Conservation (phyloP, 2,888 invertebrate species). For the Aplocera efformata region DNA sequence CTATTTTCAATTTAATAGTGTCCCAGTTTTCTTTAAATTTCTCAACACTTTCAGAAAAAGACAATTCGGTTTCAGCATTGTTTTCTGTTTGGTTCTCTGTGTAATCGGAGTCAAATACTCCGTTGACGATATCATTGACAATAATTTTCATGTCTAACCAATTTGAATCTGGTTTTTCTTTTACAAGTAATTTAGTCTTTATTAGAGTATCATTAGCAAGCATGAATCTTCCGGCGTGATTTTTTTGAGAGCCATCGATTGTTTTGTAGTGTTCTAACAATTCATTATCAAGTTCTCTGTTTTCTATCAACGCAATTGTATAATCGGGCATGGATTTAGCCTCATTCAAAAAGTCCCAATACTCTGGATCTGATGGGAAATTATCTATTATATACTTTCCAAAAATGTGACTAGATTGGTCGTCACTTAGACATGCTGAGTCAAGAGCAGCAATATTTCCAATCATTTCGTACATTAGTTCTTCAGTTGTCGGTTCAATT, state of each 20-base stretch:
- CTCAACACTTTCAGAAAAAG: conserved; percentile 49
- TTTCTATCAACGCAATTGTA: conserved; percentile 76
- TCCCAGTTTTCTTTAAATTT: conserved; percentile 64
- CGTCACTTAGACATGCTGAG: conserved; percentile 39
- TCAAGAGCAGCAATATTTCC: conserved; percentile 58
- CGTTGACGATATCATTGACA: conserved; percentile 35
- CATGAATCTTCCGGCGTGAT: conserved; percentile 46
- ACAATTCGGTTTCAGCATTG: conserved; percentile 27
- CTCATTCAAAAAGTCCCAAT: conserved; percentile 66
- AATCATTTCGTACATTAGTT: conserved; percentile 61
- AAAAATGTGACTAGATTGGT: conserved; percentile 44
- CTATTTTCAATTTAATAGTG: conserved; percentile 60
- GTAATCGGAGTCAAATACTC: conserved; percentile 25
- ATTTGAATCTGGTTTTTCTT: conserved; percentile 23
- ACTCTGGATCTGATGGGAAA: conserved; percentile 70
- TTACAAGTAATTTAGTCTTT: conserved; percentile 42
- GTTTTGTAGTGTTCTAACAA: conserved; percentile 53
- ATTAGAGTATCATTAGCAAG: conserved; percentile 55
- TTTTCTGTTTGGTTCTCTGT: conserved; percentile 31
- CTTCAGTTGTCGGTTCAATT: conserved; percentile 60
- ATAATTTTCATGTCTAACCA: conserved; percentile 40
- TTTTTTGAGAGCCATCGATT: conserved; percentile 48
- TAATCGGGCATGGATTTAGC: conserved; percentile 76
- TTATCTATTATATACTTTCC: conserved; percentile 83
- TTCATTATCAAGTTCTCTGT: conserved; percentile 59